Evolutionary conservation across 2,113 vertebrate species (phyloP).

Genomic region (Tichodroma muraria): DNA sequence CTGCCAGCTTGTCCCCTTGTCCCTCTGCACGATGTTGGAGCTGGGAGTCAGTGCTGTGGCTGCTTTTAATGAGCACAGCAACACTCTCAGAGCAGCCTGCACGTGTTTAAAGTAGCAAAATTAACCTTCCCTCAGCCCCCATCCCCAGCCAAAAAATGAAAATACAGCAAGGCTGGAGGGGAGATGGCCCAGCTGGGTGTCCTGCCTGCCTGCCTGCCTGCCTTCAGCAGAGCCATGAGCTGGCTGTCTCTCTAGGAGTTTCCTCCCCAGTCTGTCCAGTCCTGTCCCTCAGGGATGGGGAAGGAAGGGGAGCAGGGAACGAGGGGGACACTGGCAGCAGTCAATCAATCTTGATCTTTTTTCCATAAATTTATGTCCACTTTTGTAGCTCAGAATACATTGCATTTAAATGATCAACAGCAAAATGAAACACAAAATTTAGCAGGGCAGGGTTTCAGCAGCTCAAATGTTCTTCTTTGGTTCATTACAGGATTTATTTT

Average conservation of each 20-base stretch:
- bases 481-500: neutral
- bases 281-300: neutral
- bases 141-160: neutral
- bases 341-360: neutral
- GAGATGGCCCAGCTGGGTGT: neutral
- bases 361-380: neutral
- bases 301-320: neutral
- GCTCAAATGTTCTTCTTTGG: neutral
- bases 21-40: neutral
- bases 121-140: neutral
- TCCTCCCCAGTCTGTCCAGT: neutral
- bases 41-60: neutral
- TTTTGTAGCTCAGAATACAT: neutral
- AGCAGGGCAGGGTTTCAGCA: neutral
- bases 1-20: neutral
- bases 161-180: neutral
- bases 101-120: neutral
- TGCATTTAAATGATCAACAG: neutral
- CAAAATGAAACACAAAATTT: neutral
- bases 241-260: accelerated
- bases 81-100: neutral
- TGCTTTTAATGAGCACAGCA: slow-evolving; percentile 9
- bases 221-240: accelerated
- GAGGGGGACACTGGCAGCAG: neutral
- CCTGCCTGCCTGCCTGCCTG: neutral